Percentiles rank a stretch among this genome's conserved stretches.
These are phyloP conservation scores for Taxidea taxus DNA, from an alignment of 2,113 vertebrate genomes.

Conservation along the genomic window DNA sequence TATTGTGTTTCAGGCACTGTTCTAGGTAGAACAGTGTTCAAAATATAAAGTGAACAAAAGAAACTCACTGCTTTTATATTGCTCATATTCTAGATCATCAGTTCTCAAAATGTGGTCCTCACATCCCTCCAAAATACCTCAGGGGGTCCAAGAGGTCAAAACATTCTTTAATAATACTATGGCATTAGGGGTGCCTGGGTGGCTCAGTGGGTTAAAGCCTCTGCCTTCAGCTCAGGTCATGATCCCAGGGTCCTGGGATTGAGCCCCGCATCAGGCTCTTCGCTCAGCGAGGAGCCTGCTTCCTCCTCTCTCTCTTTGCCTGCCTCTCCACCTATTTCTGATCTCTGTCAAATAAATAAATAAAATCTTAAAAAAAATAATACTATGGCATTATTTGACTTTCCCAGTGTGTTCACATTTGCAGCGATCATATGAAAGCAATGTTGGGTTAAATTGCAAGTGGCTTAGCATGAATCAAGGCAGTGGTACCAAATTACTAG, in stretches of 20 bases:
- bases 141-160: background rate
- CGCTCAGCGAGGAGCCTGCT: too few species aligned
- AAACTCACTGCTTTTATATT: background rate
- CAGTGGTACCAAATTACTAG: background rate
- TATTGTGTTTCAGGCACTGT: background rate
- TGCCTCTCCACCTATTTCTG: too few species aligned
- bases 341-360: too few species aligned
- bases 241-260: too few species aligned
- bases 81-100: background rate
- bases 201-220: too few species aligned
- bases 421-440: background rate
- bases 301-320: too few species aligned
- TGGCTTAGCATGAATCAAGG: background rate
- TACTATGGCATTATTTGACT: background rate
- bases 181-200: too few species aligned
- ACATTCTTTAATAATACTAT: background rate
- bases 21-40: background rate
- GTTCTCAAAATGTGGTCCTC: background rate
- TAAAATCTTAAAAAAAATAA: too few species aligned
- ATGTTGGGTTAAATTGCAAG: background rate
- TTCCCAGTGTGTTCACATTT: background rate
- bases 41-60: background rate
- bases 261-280: too few species aligned
- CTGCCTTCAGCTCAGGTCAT: too few species aligned
- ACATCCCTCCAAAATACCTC: background rate